These are phyloP conservation scores for Motacilla tschutschensis DNA, from an alignment of 2,113 vertebrate species.

Conservation along the genomic window DNA sequence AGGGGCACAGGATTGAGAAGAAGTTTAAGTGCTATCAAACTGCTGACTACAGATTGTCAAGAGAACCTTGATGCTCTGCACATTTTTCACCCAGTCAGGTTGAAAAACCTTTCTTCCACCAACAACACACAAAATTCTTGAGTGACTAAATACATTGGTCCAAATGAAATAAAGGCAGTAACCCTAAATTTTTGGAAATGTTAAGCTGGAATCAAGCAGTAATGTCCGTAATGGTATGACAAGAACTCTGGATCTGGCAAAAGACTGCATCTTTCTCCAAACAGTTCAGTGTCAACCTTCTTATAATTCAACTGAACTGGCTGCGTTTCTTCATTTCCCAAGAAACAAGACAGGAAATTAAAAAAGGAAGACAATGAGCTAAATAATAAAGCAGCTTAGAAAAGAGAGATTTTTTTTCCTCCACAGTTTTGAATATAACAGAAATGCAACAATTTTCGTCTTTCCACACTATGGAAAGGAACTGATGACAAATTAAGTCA, in stretches of 20 bases:
- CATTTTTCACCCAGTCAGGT: background rate
- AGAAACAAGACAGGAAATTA: background rate
- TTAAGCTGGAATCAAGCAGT: background rate
- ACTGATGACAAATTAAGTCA: background rate
- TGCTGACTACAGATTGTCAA: background rate
- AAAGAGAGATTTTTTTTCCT: background rate
- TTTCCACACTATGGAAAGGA: background rate
- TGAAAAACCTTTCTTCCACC: background rate
- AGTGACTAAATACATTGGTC: background rate
- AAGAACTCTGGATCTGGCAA: background rate
- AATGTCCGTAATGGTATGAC: background rate
- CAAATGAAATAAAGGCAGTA: background rate
- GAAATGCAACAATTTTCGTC: background rate
- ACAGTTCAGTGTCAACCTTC: background rate
- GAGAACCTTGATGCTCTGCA: background rate
- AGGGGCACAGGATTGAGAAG: background rate
- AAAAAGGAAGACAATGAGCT: background rate
- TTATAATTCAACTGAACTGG: background rate
- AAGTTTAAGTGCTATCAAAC: background rate
- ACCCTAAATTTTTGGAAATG: background rate
- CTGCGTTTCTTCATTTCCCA: background rate
- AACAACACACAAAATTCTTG: background rate
- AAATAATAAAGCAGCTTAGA: background rate
- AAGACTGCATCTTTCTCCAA: background rate
- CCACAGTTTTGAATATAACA: background rate